Evolutionary conservation across 2,797 vertebrate species (phyloP).

Genomic region (Hyperoplus lanceolatus): DNA sequence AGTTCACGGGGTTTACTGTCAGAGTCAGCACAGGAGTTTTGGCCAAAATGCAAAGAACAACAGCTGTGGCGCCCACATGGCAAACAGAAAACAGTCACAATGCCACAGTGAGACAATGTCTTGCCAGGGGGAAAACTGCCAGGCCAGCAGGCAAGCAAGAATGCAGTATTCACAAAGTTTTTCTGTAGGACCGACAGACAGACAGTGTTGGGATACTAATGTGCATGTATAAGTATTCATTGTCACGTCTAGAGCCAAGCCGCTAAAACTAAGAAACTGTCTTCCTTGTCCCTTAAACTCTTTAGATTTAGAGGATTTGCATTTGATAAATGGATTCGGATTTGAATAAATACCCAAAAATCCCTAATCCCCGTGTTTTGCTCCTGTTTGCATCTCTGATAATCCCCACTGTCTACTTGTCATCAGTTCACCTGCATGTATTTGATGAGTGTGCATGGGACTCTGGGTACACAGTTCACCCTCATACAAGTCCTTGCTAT

Average conservation of each 20-base stretch:
- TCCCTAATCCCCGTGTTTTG: neutral
- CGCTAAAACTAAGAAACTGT: neutral
- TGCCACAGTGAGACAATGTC: slow-evolving; percentile 56
- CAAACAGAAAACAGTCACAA: slow-evolving; percentile 60
- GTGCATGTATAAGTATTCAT: neutral
- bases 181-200: slow-evolving; percentile 34
- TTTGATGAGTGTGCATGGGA: neutral
- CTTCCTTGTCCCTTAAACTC: neutral
- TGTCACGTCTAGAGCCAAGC: neutral
- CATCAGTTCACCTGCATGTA: neutral
- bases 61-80: slow-evolving; percentile 72
- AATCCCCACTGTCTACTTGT: neutral
- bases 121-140: slow-evolving; percentile 62
- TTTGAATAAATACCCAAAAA: slow-evolving; percentile 12
- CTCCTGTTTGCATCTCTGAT: neutral
- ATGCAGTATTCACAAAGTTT: slow-evolving; percentile 49
- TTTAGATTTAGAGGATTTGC: slow-evolving; percentile 3
- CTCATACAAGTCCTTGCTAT: slow-evolving; percentile 15
- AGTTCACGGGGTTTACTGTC: slow-evolving; percentile 28
- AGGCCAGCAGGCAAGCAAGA: slow-evolving; percentile 57
- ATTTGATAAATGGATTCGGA: slow-evolving; percentile 9
- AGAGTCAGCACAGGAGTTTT: slow-evolving; percentile 26
- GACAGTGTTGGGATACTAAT: neutral
- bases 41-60: slow-evolving; percentile 55
- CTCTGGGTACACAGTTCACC: neutral